Evolutionary conservation across 2,797 vertebrate species (phyloP), one percentile per base, ranked within the genome.

Genomic region (Novumbra hubbsi): DNA sequence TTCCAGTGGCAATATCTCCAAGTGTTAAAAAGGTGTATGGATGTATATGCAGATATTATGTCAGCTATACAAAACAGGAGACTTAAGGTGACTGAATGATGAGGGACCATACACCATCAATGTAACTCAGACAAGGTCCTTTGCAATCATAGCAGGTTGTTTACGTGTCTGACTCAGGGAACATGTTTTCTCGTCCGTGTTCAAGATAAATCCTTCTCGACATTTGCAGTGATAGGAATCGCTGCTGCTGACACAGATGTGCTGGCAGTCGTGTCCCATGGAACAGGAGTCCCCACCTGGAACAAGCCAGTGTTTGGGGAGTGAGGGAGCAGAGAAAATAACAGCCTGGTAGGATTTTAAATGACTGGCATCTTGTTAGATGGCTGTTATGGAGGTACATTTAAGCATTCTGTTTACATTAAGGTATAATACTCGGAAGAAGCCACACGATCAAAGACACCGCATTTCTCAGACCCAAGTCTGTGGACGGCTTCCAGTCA

Each of bases 121-220:
- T 74, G 71, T 78, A 84, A 85, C 80, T 88, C 76, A 83, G 83
- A 81, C 80, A 77, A 78, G 73, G 72, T 73, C 71, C 72, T 78
- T 77, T 69, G 55, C 62, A 17, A 76, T 74, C 73, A 70, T 66
- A 64, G 19, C 15, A 8, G 73, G 76, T 45, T 45, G 57, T 80
- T 79, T 77, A 70, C 73, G 34, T 66, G 17, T 75, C 69, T 72
- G 82, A 73, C 77, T 90, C 90, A 89, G 88, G 81, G 94, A 93
- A 87, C 96, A 97, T 0, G 93, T 95, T 87, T 90, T 96, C 89
- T 89, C 85, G 89, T 97, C 96, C n/a, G 85, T 80, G 73, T 95
- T 96, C 90, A 97, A 87, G 86, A 85, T 84, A 81, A 92, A 96
- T 77, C 94, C 94, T 15, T 81, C 87, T 38, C 91, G 88, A 89